Evolutionary conservation across 2,113 vertebrate species (phyloP).

Genomic region (Gobio gobio): DNA sequence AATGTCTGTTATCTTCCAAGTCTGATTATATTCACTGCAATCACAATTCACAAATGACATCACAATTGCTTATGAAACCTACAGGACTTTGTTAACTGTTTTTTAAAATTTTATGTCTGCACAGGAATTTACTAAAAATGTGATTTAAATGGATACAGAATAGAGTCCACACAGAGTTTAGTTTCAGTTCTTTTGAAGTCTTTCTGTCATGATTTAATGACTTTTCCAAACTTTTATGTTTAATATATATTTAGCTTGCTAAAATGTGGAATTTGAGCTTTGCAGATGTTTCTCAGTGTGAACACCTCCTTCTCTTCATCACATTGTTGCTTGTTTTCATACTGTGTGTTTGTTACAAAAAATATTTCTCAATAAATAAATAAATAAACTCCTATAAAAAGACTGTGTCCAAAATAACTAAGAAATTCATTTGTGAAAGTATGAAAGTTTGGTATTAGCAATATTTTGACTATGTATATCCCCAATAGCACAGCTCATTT

Average conservation of each 20-base stretch:
- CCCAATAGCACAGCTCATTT: background rate
- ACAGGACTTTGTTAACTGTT: no score
- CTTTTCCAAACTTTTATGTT: background rate
- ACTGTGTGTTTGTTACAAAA: background rate
- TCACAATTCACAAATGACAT: background rate
- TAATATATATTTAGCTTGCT: background rate
- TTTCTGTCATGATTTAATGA: conserved; percentile 27
- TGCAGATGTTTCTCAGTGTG: background rate
- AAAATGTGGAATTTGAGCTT: background rate
- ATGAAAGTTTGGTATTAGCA: background rate
- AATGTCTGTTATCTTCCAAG: background rate
- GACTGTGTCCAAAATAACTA: background rate
- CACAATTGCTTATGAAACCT: background rate
- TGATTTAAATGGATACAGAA: background rate
- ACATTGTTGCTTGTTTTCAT: background rate
- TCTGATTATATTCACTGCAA: background rate
- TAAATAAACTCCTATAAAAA: background rate
- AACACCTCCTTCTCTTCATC: background rate
- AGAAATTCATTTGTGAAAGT: background rate
- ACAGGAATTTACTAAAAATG: background rate
- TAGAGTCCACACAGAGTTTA: background rate
- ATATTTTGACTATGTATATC: background rate
- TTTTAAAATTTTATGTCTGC: background rate
- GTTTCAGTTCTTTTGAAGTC: background rate
- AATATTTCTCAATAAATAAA: background rate